A percentile compares a stretch with the other conserved stretches of the same genome.
phyloP scores from a whole-genome alignment of 2,113 vertebrate genomes.

The Glaucomys volans region DNA sequence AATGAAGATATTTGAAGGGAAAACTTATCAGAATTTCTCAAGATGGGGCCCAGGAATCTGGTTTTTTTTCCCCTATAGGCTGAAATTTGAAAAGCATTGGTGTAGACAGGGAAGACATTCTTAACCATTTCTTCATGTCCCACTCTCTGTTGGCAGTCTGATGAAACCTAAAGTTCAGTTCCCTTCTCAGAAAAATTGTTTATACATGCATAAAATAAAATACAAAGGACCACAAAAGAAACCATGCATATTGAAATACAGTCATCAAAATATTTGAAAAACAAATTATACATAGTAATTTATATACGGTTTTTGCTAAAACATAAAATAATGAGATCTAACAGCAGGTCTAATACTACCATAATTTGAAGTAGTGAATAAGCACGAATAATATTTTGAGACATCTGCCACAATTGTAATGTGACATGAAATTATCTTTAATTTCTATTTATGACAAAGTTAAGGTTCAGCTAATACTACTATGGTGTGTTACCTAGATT shows the following conservation, averaged over 20 bases:
- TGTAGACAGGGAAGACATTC: background rate
- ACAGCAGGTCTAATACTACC: conserved; percentile 14
- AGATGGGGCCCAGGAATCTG: background rate
- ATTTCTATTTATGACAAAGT: conserved; percentile 48
- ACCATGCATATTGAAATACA: background rate
- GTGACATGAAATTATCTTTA: conserved; percentile 56
- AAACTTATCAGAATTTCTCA: conserved; percentile 12
- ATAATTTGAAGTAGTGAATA: conserved; percentile 50
- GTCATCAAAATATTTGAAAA: conserved; percentile 55
- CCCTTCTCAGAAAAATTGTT: background rate
- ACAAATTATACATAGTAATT: conserved; percentile 51
- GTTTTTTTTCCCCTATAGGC: background rate
- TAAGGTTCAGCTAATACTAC: conserved; percentile 28
- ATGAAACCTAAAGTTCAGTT: background rate
- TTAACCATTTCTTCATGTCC: conserved; percentile 16
- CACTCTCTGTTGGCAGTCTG: background rate
- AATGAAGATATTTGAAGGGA: background rate
- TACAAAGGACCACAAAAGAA: conserved; percentile 22
- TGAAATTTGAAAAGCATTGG: conserved; percentile 29
- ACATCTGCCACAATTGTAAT: background rate
- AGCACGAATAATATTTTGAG: conserved; percentile 36
- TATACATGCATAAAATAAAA: background rate
- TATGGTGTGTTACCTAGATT: conserved; percentile 29
- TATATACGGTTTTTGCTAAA: conserved; percentile 10
- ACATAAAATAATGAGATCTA: conserved; percentile 47